Base-by-base conservation (phyloP, 1,140 invertebrate species). In the Pachypsylla venusta region DNA sequence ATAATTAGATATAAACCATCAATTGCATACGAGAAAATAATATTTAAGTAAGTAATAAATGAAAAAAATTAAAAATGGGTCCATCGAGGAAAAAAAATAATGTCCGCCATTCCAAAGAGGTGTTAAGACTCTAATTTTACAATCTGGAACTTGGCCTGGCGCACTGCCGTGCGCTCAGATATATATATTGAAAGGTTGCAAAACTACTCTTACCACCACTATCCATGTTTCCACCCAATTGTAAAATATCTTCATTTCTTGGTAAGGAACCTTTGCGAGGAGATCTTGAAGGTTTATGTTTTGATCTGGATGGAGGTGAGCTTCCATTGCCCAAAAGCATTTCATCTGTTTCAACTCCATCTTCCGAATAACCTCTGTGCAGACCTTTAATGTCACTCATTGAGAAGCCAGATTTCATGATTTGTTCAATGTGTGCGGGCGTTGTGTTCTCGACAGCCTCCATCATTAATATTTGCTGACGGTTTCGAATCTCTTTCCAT, bases 331-430 rank as follows among this genome's bases (percentile, higher is more conserved):
- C 70, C 58, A 73, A 61, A 70, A 79, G 75, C 61, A 79, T 73
- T 63, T 86, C 84, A 62, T 86, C 84, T 2, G 77, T 76, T 68
- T 89, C 86, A 0, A 75, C 79, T 0, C 76, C 84, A 68, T 89
- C 89, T 67, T 93, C 89, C 0, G 81, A 78, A 71, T 92, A 93
- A 68, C 84, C 85, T 59, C 85, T 74, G 66, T 91, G 85, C 7
- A 93, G 73, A 63, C 87, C 85, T 81, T 93, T 93, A 42, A 94
- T 89, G 67, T 94, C 91, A 64, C 83, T 92, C 82, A 93, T 92
- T 25, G 87, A 89, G 68, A 94, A 93, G 7, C 90, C 90, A 60
- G 88, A 89, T 63, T 87, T 82, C 79, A 94, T 90, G 60, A 93
- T 92, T 68, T 92, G 89, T 69, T 93, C 89, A 64, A 92, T 83